Conservation (phyloP, 2,113 vertebrate species). For the Pandion haliaetus region DNA sequence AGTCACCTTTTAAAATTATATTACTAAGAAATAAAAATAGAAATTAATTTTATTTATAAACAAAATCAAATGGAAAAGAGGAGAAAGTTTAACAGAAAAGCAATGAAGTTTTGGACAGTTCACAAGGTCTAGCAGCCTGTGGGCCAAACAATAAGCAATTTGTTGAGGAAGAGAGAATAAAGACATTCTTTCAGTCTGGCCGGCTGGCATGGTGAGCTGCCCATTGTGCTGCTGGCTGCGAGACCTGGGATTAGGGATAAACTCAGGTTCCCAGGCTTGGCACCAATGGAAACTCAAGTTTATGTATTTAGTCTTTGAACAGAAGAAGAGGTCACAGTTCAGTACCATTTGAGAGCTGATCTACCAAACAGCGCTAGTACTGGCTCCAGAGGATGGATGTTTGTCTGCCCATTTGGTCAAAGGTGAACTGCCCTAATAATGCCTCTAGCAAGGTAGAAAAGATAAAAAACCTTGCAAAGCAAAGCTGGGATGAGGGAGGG, state of each 20-base stretch:
- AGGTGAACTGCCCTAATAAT: constrained; percentile 63
- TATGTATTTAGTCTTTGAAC: constrained; percentile 62
- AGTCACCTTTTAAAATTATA: background rate
- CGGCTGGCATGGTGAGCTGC: constrained; percentile 51
- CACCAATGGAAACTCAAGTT: constrained; percentile 59
- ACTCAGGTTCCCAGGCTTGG: constrained; percentile 63
- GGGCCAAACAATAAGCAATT: constrained; percentile 53
- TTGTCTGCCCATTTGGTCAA: constrained; percentile 64
- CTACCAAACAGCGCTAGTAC: constrained; percentile 38
- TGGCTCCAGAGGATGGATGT: constrained; percentile 61
- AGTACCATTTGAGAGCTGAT: constrained; percentile 55
- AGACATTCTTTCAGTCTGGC: constrained; percentile 49
- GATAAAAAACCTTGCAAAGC: constrained; percentile 34
- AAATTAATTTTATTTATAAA: background rate
- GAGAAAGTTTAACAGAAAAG: background rate
- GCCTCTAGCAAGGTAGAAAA: constrained; percentile 69
- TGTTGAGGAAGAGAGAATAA: constrained; percentile 59
- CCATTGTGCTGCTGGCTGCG: constrained; percentile 41
- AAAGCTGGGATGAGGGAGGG: background rate
- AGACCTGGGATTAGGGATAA: constrained; percentile 62
- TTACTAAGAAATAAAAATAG: background rate
- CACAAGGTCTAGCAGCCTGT: constrained; percentile 35
- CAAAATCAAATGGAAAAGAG: background rate
- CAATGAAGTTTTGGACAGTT: constrained; percentile 24
- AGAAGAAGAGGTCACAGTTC: constrained; percentile 69